phyloP scores from a whole-genome alignment of 2,888 invertebrate species.

The Clitarchus hookeri region DNA sequence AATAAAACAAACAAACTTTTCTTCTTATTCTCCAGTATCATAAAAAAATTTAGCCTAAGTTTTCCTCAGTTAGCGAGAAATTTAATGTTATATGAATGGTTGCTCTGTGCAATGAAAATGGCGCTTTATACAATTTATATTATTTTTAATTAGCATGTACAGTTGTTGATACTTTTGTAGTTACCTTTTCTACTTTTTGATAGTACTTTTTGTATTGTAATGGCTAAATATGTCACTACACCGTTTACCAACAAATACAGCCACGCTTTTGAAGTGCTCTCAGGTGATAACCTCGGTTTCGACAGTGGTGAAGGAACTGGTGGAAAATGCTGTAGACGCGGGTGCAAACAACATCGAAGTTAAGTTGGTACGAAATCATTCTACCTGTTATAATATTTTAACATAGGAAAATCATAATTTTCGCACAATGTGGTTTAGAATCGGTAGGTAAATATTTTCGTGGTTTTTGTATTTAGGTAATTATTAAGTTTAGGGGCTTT shows the following conservation, averaged over 20 bases:
- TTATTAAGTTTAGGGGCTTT: too few relatives aligned
- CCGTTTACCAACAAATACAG: not conserved
- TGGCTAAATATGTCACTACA: not conserved
- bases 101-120: not conserved
- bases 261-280: slow-evolving; percentile 55
- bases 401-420: too few relatives aligned
- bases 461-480: too few relatives aligned
- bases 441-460: too few relatives aligned
- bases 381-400: not conserved
- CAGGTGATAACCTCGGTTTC: slow-evolving; percentile 62
- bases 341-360: slow-evolving; percentile 61
- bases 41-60: too few relatives aligned
- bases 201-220: not conserved
- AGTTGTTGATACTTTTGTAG: not conserved
- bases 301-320: slow-evolving; percentile 66
- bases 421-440: too few relatives aligned
- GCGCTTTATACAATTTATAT: not conserved
- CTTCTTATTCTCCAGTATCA: too few relatives aligned
- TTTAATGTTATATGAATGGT: too few relatives aligned
- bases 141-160: not conserved
- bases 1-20: too few relatives aligned
- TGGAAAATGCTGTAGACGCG: slow-evolving; percentile 73
- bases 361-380: slow-evolving; percentile 52
- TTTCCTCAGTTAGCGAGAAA: too few relatives aligned
- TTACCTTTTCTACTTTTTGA: not conserved